phyloP scores from a whole-genome alignment of 2,113 vertebrate genomes.

The Callocephalon fimbriatum region DNA sequence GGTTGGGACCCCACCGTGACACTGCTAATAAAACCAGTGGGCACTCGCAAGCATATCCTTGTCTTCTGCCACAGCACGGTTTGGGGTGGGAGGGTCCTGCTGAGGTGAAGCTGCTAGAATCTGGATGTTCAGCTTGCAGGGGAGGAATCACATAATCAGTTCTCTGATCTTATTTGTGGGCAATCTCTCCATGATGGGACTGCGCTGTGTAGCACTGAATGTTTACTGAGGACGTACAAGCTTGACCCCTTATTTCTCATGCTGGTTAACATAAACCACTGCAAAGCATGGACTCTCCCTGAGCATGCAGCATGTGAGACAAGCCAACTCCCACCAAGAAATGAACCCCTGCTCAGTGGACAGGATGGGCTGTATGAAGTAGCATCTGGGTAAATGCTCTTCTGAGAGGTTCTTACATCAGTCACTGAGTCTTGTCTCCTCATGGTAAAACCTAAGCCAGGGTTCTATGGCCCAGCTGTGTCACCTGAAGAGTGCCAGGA shows the following conservation, averaged over 20 bases:
- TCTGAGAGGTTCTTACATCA: not conserved
- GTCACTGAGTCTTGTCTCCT: not conserved
- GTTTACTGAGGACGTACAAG: not conserved
- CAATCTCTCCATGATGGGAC: not conserved
- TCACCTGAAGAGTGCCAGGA: not conserved
- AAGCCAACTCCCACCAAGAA: not conserved
- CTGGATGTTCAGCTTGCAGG: not conserved
- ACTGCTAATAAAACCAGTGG: not conserved
- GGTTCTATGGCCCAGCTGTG: not conserved
- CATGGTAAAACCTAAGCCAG: not conserved
- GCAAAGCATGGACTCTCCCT: fast-evolving
- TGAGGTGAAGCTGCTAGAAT: not conserved
- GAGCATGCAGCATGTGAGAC: not conserved
- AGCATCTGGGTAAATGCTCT: not conserved
- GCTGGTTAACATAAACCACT: not conserved
- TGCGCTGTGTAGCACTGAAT: not conserved
- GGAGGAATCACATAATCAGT: not conserved
- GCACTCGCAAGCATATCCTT: not conserved
- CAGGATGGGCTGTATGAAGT: not conserved
- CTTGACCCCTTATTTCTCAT: not conserved
- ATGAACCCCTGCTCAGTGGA: not conserved
- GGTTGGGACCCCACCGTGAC: not conserved
- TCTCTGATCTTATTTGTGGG: not conserved
- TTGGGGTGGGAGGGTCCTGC: not conserved
- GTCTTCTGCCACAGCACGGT: fast-evolving